Evolutionary conservation across 1,140 invertebrate genomes (phyloP).

Genomic region (Philopotamus ludificatus): DNA sequence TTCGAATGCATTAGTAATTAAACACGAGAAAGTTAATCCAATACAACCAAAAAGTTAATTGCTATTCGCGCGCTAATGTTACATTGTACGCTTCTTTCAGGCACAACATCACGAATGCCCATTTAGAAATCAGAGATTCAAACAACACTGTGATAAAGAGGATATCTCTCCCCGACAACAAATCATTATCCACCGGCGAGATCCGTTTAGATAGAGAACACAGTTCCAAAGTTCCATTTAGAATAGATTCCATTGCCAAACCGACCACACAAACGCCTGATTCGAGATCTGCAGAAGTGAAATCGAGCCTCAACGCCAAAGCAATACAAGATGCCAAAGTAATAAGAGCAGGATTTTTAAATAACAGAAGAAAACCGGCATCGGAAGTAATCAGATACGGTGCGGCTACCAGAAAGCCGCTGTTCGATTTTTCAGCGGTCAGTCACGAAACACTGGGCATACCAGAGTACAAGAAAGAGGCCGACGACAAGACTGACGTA

Average conservation of each 20-base stretch:
- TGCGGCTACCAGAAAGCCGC: conserved; percentile 24
- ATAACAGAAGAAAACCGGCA: conserved; percentile 49
- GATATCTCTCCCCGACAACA: conserved; percentile 42
- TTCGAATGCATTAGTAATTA: background rate
- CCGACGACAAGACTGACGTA: conserved; percentile 43
- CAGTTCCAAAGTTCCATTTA: background rate
- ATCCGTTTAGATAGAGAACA: conserved; percentile 3
- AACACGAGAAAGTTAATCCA: too few species aligned
- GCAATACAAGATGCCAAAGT: conserved; percentile 49
- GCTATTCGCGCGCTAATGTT: too few species aligned
- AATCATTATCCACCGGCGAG: background rate
- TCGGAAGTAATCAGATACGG: conserved; percentile 36
- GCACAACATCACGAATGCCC: conserved; percentile 51
- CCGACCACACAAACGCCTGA: conserved; percentile 42
- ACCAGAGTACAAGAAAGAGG: conserved; percentile 26
- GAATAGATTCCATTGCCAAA: conserved; percentile 6
- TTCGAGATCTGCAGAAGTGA: conserved; percentile 51
- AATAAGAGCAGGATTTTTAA: conserved; percentile 50
- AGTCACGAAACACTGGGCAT: conserved; percentile 35
- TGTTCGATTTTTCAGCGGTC: conserved; percentile 26
- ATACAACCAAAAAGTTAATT: too few species aligned
- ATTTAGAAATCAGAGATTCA: conserved; percentile 51
- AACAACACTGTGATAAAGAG: conserved; percentile 51
- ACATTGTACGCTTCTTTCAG: conserved; percentile 24
- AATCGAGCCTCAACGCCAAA: conserved; percentile 50